These are phyloP conservation scores for Phenganax stokvisi DNA, from an alignment of 92 coral and sea anemone species.

Conservation along the genomic window DNA sequence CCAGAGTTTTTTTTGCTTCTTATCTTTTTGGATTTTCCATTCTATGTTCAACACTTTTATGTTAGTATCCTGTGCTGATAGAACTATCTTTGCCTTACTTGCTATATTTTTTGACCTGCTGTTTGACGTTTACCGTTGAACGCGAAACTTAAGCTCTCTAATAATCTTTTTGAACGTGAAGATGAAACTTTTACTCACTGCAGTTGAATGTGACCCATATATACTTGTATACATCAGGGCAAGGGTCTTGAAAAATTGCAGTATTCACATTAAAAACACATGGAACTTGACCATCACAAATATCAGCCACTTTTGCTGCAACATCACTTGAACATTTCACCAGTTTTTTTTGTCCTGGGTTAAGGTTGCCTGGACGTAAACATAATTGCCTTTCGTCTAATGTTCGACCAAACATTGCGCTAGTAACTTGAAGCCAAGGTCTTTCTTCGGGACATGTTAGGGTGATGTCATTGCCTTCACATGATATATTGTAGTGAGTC, in stretches of 20 bases:
- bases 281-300: slow-evolving; percentile 4
- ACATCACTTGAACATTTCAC: not conserved
- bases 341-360: not conserved
- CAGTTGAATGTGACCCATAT: not conserved
- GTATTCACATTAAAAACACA: slow-evolving; percentile 19
- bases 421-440: not conserved
- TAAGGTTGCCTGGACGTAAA: not conserved
- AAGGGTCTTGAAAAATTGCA: slow-evolving; percentile 2
- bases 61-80: too few species aligned
- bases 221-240: slow-evolving; percentile 19
- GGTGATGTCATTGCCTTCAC: not conserved
- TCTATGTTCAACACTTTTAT: too few species aligned
- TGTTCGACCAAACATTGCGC: not conserved
- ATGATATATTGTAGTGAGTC: not conserved
- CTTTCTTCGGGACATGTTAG: not conserved
- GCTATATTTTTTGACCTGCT: too few species aligned
- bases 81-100: too few species aligned
- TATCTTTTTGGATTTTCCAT: too few species aligned
- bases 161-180: not conserved
- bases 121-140: too few species aligned
- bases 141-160: not conserved
- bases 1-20: too few species aligned
- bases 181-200: not conserved
- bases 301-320: not conserved
- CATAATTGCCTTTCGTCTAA: not conserved